Base-by-base conservation (phyloP, 2,113 vertebrate species). In the Pampusana beccarii region DNA sequence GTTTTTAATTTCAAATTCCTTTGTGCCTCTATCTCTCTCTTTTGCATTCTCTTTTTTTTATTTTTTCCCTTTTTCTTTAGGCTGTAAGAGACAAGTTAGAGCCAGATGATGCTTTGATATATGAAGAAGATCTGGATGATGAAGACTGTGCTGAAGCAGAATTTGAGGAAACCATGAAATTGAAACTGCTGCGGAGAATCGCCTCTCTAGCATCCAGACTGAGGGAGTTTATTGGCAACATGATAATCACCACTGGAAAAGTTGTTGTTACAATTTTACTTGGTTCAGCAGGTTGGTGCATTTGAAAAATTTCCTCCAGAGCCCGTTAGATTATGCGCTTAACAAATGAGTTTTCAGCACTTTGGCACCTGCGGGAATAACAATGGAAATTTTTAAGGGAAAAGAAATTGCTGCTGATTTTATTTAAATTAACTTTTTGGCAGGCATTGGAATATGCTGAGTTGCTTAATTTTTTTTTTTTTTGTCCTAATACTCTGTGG, bases 211-310 rank as follows among this genome's bases (percentile, higher is more conserved):
- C 99, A 14, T 98, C 99, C 80, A 99, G 96, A 97, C 97, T 99
- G 69, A 99, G 99, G 95, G 99, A 99, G 80, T 97, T 99, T 94
- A 99, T 99, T 53, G 99, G 99, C 95, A 98, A 99, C 96, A 98
- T 99, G 97, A 99, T 99, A 94, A 99, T 98, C 94, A 99, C 99
- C 2, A 99, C 99, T 17, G 99, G 99, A 95, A 99, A 99, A 97
- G 99, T 99, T 95, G 99, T 99, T 95, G 98, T 99, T 92, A 99
- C 99, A 54, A 98, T 99, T 96, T 97, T 99, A 96, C 97, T 99
- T 96, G 99, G 99, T 81, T 97, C 98, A 89, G 99, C 99, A 96
- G 99, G 99, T 99, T 95, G 98, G 98, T 96, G 75, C 58, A 24
- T 77, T 95, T 54, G 18, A 72, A 65, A 90, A 38, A 64, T 85